Base-by-base conservation (phyloP, 2,797 vertebrate species). In the Argyrosomus regius region DNA sequence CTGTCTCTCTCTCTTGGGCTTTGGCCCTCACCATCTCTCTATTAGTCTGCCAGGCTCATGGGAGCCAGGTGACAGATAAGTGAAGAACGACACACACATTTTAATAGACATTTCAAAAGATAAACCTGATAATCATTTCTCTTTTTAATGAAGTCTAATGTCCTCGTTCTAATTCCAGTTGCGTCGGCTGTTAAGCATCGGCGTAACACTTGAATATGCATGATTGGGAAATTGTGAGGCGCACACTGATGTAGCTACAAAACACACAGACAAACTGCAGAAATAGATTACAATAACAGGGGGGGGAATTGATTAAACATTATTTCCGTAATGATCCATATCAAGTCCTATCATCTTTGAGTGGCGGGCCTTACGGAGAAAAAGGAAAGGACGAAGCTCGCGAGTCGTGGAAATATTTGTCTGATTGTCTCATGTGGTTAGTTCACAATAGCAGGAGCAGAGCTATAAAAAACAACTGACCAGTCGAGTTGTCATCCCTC, bases 41-140 rank as follows among this genome's bases (percentile, higher is more conserved):
- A 94, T 96, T 96, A 95, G 96, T 91, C 90, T 88, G 88, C 90
- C 85, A 86, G 85, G 91, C 95, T 93, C 95, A 75, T 88, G 95
- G 95, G 95, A 96, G 89, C 89, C 94, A 96, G 95, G 95, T 96
- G 95, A 96, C 94, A 95, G 95, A 96, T 95, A 96, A 95, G 94
- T 93, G 93, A 90, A 74, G 92, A 93, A 93, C 91, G 91, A 90
- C 92, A 93, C 94, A 93, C 94, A 94, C 94, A 89, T 95, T 96
- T 96, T 96, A 96, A 96, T 96, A 95, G 95, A 96, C 93, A 95
- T 95, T 95, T 95, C 93, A 95, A 94, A 96, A 94, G 95, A 96
- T 95, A 96, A 94, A 95, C 93, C 94, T 92, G 94, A 96, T 96
- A 96, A 96, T 96, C 93, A 94, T 95, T 95, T 92, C 94, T 94